Evolutionary conservation across 1,140 invertebrate species (phyloP), one percentile per base, ranked within the genome.

Genomic region (Pogonomyrmex barbatus): DNA sequence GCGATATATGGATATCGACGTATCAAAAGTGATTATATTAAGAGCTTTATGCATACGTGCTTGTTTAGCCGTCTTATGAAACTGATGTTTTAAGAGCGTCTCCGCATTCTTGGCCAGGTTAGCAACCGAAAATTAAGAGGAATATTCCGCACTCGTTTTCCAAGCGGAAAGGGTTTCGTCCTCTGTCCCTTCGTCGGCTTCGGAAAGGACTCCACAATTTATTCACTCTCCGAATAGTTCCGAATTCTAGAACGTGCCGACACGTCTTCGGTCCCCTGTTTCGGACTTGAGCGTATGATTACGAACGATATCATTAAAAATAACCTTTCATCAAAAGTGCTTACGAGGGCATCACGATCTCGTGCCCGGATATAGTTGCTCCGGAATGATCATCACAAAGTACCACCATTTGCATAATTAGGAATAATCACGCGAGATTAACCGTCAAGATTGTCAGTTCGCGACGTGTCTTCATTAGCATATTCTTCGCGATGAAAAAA

Each of bases 341-440:
- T 88, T 67, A 70, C 47, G 39, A 65, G 62, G 36, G 68, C 67
- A 88, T 82, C 82, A 83, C 52, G 87, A 82, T 83, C 62, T 84
- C 83, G 56, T 86, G 86, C 39, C 81, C 68, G 84, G 79, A 84
- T 81, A 88, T 79, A 78, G 54, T 84, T 78, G 54, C 36, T 52
- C 47, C 39, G 63, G 45, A 67, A 70, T 83, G 87, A 90, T 91
- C 83, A 79, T 91, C 87, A 79, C 56, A 85, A 88, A 88, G 39
- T 71, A 79, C 24, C 47, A 54, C 54, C 60, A 88, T 91, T 90
- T 90, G 70, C 89, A 90, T 91, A 90, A 91, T 91, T 90, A 83
- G 87, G 58, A 90, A 90, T 88, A 85, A 90, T 90, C 71, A 88
- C 89, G 86, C 86, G 86, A 90, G 89, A 90, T 81, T 86, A 88